Base-by-base conservation (phyloP, 2,113 vertebrate species). In the Mastomys coucha region DNA sequence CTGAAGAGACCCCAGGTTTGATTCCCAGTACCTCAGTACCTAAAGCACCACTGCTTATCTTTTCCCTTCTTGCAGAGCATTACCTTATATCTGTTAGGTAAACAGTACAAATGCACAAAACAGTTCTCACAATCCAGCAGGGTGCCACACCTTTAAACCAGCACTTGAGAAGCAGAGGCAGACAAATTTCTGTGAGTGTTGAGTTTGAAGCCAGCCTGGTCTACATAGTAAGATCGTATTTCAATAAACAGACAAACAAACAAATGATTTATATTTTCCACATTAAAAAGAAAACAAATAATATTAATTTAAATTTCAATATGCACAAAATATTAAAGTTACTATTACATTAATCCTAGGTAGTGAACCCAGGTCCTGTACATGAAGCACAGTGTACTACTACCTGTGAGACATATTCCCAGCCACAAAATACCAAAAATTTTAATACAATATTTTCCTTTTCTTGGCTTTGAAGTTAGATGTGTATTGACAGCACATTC, bases 231-330 rank as follows among this genome's bases (percentile, higher is more conserved):
- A 65, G 63, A 65, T 65, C 3, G 26, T 65, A 26, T 65, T 65
- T 65, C 31, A 80, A 53, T 53, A 80, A 53, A 22, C 17, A 80
- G 31, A 53, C 14, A 80, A 36, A 53, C 14, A 80, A 36, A 53
- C 33, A 76, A 45, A 80, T 42, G 45, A 24, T 73, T 53, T 45
- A 60, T 53, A 90, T 76, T 91, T 49, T 88, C 17, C 22, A 80
- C 45, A 95, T 88, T 91, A 65, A 91, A 69, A 75, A 69, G 87
- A 75, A 75, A 31, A 80, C 3, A 89, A 63, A 5, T 92, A 86
- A 92, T 56, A 90, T 53, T 78, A 51, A 51, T 80, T 49, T 65
- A 36, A 53, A 45, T 77, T 89, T 88, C 53, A 91, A 60, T 33
- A 84, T 33, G 7, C 10, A 84, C 31, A 82, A 65, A 92, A 65